Percentiles rank a stretch among this genome's conserved stretches.
phyloP scores from a whole-genome alignment of 1,140 invertebrate species.

The Homarus americanus region DNA sequence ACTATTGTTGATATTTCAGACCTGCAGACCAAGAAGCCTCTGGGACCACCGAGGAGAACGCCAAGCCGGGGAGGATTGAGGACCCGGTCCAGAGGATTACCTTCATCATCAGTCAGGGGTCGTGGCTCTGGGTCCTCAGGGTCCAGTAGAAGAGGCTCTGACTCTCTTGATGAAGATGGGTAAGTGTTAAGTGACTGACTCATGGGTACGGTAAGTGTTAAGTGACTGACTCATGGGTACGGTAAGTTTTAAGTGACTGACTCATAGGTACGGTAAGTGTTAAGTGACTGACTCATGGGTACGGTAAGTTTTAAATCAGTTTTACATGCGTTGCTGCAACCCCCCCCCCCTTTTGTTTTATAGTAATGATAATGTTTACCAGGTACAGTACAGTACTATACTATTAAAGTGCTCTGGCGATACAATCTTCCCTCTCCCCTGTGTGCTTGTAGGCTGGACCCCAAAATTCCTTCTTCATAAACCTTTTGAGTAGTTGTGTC shows the following conservation, averaged over 20 bases:
- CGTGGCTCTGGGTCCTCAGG: conserved; percentile 22
- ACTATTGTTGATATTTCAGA: background rate
- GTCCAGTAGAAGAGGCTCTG: conserved; percentile 32
- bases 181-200: background rate
- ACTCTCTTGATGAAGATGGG: conserved; percentile 46
- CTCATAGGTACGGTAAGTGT: background rate
- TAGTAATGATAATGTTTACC: too few relatives aligned
- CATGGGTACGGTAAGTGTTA: background rate
- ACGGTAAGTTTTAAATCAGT: too few relatives aligned
- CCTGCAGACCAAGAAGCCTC: conserved; percentile 2
- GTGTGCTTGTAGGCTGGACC: too few relatives aligned
- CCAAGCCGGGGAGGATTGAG: background rate
- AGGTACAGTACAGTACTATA: too few relatives aligned
- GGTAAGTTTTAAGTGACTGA: background rate
- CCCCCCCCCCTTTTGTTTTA: too few relatives aligned
- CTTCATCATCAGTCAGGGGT: background rate
- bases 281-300: background rate
- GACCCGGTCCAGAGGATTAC: background rate
- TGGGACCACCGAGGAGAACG: background rate
- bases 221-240: background rate
- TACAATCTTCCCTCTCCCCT: too few relatives aligned
- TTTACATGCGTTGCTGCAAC: too few relatives aligned
- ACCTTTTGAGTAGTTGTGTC: too few relatives aligned
- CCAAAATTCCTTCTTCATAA: too few relatives aligned
- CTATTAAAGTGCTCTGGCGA: too few relatives aligned